Percentiles rank a stretch among this genome's conserved stretches.
These are phyloP conservation scores for Microctonus hyperodae DNA, from an alignment of 2,888 invertebrate genomes.

Conservation along the genomic window DNA sequence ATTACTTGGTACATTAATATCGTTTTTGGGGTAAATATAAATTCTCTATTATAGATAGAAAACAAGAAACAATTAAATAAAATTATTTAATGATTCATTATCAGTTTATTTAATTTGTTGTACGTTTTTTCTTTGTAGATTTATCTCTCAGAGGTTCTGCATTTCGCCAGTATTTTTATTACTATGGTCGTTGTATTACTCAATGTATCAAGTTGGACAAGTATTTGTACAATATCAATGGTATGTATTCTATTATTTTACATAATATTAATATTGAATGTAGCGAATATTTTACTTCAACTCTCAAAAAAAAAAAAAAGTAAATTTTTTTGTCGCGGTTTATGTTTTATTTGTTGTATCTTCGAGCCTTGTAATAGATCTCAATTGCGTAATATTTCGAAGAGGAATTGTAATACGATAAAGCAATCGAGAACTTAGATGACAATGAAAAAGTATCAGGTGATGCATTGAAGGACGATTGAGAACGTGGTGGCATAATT, in stretches of 20 bases:
- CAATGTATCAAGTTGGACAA: constrained; percentile 79
- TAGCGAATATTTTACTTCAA: not conserved
- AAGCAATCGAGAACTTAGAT: constrained; percentile 36
- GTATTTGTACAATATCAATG: constrained; percentile 78
- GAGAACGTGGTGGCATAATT: constrained; percentile 16
- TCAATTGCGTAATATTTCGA: constrained; percentile 32
- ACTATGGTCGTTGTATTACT: constrained; percentile 76
- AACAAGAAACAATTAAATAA: not conserved
- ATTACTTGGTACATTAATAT: constrained; percentile 70
- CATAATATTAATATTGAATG: not conserved
- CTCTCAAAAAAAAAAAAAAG: too few species aligned
- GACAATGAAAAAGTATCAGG: constrained; percentile 35
- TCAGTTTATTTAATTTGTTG: not conserved
- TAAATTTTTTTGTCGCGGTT: not conserved
- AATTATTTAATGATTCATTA: not conserved
- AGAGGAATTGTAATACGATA: constrained; percentile 41
- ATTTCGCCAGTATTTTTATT: constrained; percentile 69
- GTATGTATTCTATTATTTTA: constrained; percentile 63
- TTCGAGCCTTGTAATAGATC: constrained; percentile 20
- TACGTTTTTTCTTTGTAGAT: constrained; percentile 60
- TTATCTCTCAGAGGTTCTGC: constrained; percentile 69
- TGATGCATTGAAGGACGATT: constrained; percentile 34
- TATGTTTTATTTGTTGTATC: not conserved
- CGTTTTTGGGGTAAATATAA: constrained; percentile 69
- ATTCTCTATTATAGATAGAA: constrained; percentile 8